Evolutionary conservation across 2,113 vertebrate genomes (phyloP).

Genomic region (Pachypanchax playfairii): DNA sequence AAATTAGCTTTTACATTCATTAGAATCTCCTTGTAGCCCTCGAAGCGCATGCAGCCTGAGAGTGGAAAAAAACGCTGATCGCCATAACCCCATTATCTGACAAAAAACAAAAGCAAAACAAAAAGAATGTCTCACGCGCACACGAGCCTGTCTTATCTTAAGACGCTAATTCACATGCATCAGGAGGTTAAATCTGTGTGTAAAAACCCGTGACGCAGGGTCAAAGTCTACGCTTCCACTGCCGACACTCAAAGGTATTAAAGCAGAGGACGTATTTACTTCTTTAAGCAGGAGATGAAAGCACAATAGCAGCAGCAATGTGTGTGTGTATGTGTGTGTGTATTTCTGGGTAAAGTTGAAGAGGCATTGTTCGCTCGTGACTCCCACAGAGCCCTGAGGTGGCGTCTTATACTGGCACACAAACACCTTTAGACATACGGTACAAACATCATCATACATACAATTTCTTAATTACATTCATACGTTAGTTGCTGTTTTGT

Average conservation of each 20-base stretch:
- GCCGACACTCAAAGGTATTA: constrained; percentile 19
- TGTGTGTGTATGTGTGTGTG: constrained; percentile 31
- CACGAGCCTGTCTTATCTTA: constrained; percentile 31
- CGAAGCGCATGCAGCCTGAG: constrained; percentile 81
- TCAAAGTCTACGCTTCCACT: constrained; percentile 9
- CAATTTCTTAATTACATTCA: constrained; percentile 56
- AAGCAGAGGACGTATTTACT: constrained; percentile 29
- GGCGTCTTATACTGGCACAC: constrained; percentile 61
- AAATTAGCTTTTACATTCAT: constrained; percentile 80
- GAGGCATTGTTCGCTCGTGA: constrained; percentile 49
- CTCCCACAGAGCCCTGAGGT: constrained; percentile 74
- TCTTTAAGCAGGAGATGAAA: constrained; percentile 68
- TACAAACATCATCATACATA: constrained; percentile 6
- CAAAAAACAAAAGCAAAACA: constrained; percentile 1
- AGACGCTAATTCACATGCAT: constrained; percentile 60
- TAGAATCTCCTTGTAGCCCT: constrained; percentile 78
- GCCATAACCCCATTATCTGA: not conserved
- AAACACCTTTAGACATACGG: constrained; percentile 60
- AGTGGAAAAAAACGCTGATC: constrained; percentile 54
- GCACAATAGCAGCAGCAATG: constrained; percentile 63
- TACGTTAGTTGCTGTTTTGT: constrained; percentile 18
- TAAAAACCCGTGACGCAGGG: constrained; percentile 17
- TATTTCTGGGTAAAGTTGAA: constrained; percentile 34
- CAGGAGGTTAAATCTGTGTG: constrained; percentile 65
- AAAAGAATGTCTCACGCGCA: constrained; percentile 39